Evolutionary conservation across 2,797 vertebrate genomes (phyloP).

Genomic region (Crax fasciolata): DNA sequence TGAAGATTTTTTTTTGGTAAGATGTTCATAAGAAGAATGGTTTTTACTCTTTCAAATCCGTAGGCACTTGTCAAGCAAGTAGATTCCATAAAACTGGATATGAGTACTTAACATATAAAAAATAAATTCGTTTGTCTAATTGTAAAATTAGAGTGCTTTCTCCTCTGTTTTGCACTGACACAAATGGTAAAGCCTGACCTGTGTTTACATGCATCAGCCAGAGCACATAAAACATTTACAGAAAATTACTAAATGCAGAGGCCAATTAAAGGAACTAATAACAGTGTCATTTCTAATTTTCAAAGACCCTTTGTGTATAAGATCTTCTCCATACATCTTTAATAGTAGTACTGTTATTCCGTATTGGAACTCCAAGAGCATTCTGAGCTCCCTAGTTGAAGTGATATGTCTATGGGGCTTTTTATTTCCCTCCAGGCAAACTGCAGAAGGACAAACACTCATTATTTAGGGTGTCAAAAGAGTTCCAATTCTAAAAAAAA

Average conservation of each 20-base stretch:
- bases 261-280: neutral
- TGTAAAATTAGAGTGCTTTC: neutral
- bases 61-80: neutral
- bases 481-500: neutral
- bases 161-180: neutral
- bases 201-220: neutral
- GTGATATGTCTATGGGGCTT: neutral
- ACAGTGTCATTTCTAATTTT: neutral
- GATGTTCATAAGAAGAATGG: neutral
- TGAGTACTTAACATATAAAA: neutral
- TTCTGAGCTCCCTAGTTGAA: neutral
- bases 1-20: neutral
- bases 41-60: neutral
- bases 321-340: neutral
- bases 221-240: neutral
- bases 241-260: neutral
- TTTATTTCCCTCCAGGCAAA: neutral
- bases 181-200: neutral
- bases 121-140: neutral
- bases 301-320: neutral
- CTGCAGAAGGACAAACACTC: neutral
- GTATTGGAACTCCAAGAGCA: neutral
- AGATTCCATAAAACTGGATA: neutral
- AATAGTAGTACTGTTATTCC: neutral
- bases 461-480: neutral